Conservation (phyloP, 2,888 invertebrate species). For the Prostheceraeus crozeri region DNA sequence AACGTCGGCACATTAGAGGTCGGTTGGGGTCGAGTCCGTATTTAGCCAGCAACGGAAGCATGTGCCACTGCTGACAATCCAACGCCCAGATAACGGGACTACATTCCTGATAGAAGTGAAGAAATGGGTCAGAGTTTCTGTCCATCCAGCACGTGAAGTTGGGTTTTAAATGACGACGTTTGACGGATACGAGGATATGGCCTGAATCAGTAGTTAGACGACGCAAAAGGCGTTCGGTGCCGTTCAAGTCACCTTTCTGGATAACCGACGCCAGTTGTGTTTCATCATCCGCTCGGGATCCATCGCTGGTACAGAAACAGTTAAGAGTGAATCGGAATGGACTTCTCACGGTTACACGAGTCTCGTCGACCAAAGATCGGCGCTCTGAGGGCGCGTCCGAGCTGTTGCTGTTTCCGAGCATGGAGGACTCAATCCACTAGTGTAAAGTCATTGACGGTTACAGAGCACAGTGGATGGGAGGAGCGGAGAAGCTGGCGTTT, state of each 20-base stretch:
- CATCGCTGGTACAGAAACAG: constrained; percentile 5
- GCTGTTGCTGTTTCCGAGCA: too few species aligned
- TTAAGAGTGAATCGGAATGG: too few species aligned
- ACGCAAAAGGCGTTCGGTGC: not conserved
- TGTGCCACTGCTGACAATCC: constrained; percentile 37
- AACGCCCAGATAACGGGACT: constrained; percentile 33
- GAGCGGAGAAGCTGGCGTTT: too few species aligned
- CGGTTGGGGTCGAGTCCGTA: constrained; percentile 35
- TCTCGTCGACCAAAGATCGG: too few species aligned
- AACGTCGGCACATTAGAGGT: constrained; percentile 31
- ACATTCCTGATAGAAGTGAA: constrained; percentile 39
- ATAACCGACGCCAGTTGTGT: not conserved
- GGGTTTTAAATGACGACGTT: constrained; percentile 11
- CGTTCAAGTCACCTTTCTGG: constrained; percentile 16
- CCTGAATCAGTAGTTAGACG: too few species aligned
- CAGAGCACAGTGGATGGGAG: too few species aligned
- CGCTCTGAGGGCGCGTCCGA: too few species aligned
- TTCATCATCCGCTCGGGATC: not conserved
- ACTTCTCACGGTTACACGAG: too few species aligned
- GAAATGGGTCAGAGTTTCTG: constrained; percentile 22
- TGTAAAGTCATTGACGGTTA: too few species aligned
- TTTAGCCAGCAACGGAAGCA: constrained; percentile 31
- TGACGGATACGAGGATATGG: not conserved
- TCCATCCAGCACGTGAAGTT: constrained; percentile 6
- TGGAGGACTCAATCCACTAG: too few species aligned